Evolutionary conservation across 2,888 invertebrate species (phyloP).

Genomic region (Tinea pellionella): DNA sequence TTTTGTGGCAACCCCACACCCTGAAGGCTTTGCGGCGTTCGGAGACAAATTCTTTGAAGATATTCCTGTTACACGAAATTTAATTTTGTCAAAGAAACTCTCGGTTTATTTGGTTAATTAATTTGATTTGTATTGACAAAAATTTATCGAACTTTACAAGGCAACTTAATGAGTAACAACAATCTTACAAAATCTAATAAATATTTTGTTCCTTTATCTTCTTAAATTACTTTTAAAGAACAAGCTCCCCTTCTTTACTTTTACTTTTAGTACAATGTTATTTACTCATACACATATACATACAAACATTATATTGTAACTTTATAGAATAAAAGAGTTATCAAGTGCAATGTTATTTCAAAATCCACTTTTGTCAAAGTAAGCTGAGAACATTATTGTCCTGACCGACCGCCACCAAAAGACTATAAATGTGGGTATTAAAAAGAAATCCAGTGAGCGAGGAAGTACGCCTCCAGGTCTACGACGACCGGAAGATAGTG

Average conservation of each 20-base stretch:
- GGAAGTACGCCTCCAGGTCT: slow-evolving; percentile 31
- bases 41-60: slow-evolving; percentile 14
- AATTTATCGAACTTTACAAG: not conserved
- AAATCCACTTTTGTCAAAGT: not conserved
- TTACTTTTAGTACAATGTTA: too few species aligned
- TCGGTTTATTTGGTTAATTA: slow-evolving; percentile 6
- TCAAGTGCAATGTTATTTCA: not conserved
- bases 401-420: slow-evolving; percentile 25
- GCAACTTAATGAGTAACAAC: too few species aligned
- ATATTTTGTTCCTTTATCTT: too few species aligned
- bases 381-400: not conserved
- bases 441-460: slow-evolving; percentile 59
- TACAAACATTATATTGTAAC: too few species aligned
- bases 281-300: too few species aligned
- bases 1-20: slow-evolving; percentile 25
- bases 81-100: not conserved
- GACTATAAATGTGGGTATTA: slow-evolving; percentile 65
- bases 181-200: too few species aligned
- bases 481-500: slow-evolving; percentile 18
- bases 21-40: not conserved
- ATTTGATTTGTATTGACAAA: not conserved
- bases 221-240: too few species aligned
- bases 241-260: too few species aligned
- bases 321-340: not conserved
- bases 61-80: slow-evolving; percentile 3